Evolutionary conservation across 2,113 vertebrate species (phyloP).

Genomic region (Myotis lucifugus): DNA sequence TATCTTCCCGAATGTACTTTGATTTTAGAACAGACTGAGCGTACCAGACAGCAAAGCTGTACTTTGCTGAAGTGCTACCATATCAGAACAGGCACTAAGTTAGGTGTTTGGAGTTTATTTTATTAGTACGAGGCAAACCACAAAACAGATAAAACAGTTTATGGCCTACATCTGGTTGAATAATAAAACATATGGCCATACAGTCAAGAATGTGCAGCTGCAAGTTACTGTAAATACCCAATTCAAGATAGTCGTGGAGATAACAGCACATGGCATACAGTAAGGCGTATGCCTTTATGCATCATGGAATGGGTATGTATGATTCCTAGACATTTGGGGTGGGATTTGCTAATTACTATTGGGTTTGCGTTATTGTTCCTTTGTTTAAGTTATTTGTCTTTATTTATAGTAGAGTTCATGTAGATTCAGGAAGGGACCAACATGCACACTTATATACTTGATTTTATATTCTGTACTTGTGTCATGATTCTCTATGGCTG

Average conservation of each 20-base stretch:
- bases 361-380: conserved; percentile 8
- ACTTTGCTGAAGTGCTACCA: conserved; percentile 74
- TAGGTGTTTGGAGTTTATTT: conserved; percentile 88
- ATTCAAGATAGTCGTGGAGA: conserved; percentile 73
- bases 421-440: conserved; percentile 33
- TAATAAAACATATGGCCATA: conserved; percentile 85
- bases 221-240: conserved; percentile 86
- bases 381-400: conserved; percentile 70
- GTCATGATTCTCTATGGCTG: background rate
- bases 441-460: background rate
- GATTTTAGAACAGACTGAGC: conserved; percentile 78
- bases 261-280: conserved; percentile 71
- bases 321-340: conserved; percentile 62
- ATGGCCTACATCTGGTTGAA: conserved; percentile 87
- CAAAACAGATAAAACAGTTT: conserved; percentile 89
- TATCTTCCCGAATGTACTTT: conserved; percentile 67
- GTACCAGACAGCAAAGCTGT: conserved; percentile 66
- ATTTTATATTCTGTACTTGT: background rate
- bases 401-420: conserved; percentile 46
- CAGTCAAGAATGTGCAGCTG: conserved; percentile 84
- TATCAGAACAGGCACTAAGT: conserved; percentile 81
- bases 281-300: conserved; percentile 72
- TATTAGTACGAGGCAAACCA: conserved; percentile 85
- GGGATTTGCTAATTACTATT: conserved; percentile 79
- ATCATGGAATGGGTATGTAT: conserved; percentile 76